Evolutionary conservation across 2,888 invertebrate genomes (phyloP).

Genomic region (Agriopis leucophaearia): DNA sequence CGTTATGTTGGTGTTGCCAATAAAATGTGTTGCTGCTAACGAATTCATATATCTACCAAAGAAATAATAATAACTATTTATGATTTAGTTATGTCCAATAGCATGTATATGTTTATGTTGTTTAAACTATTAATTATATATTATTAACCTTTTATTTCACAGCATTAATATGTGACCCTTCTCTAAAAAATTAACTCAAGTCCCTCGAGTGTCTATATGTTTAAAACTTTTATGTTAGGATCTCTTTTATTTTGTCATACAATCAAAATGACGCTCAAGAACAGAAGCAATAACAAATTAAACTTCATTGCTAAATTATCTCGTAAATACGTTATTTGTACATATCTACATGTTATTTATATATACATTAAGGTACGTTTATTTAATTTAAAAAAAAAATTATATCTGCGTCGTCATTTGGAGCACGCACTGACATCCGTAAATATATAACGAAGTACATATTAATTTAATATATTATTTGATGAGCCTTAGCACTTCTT

Average conservation of each 20-base stretch:
- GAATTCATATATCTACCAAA: slow-evolving; percentile 8
- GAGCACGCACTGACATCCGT: background rate
- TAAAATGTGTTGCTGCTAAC: slow-evolving; percentile 9
- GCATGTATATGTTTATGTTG: too few relatives aligned
- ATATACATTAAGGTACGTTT: slow-evolving; percentile 31
- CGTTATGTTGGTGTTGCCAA: slow-evolving; percentile 23
- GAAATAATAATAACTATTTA: background rate
- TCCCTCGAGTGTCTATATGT: too few relatives aligned
- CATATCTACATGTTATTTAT: slow-evolving; percentile 35
- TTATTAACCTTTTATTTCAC: too few relatives aligned
- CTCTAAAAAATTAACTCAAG: too few relatives aligned
- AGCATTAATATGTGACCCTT: too few relatives aligned
- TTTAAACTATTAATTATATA: too few relatives aligned
- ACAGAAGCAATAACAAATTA: slow-evolving; percentile 26
- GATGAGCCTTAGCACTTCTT: too few relatives aligned
- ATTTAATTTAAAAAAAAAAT: slow-evolving; percentile 4
- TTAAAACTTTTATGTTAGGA: slow-evolving; percentile 24
- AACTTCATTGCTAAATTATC: slow-evolving; percentile 23
- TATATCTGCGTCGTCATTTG: slow-evolving; percentile 3
- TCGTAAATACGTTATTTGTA: slow-evolving; percentile 31
- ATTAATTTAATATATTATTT: too few relatives aligned
- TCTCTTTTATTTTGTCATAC: background rate
- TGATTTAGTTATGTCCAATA: too few relatives aligned
- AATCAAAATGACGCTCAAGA: slow-evolving; percentile 25
- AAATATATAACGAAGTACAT: background rate